Evolutionary conservation across 35 echinoderm and acorn worm genomes (phyloP).

Genomic region (Ophioderma brevispina): DNA sequence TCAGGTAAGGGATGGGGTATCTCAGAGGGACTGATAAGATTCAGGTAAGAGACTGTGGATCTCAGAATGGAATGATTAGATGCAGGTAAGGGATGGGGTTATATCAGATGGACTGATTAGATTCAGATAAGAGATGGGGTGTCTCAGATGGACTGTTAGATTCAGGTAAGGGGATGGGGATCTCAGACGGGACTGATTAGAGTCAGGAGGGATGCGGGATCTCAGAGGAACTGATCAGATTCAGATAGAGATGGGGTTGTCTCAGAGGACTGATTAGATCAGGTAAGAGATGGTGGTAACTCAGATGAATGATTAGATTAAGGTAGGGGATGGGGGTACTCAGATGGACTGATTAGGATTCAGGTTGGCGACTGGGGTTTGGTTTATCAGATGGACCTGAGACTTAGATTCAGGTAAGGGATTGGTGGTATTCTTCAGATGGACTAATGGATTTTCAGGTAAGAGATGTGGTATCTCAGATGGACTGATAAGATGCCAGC

Average conservation of each 20-base stretch:
- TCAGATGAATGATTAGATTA: no score
- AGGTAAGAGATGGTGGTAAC: no score
- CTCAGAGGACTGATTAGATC: constrained; percentile 43
- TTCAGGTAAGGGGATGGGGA: no score
- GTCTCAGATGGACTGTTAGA: no score
- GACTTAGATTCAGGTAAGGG: constrained; percentile 56
- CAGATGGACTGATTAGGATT: no score
- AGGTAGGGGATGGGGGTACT: no score
- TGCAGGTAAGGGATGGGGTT: constrained; percentile 57
- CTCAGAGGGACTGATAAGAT: constrained; percentile 61
- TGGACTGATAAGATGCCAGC: constrained; percentile 71
- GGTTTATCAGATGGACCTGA: constrained; percentile 51
- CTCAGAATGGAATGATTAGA: constrained; percentile 74
- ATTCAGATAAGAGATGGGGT: no score
- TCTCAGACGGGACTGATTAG: constrained; percentile 73
- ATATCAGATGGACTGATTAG: constrained; percentile 83
- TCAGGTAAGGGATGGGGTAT: constrained; percentile 24
- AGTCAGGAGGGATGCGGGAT: constrained; percentile 76
- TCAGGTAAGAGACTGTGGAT: constrained; percentile 68
- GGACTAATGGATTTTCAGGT: constrained; percentile 81
- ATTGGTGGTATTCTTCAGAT: constrained; percentile 84
- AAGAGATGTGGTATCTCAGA: constrained; percentile 48
- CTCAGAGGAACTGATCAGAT: constrained; percentile 74
- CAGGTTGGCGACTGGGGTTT: constrained; percentile 12
- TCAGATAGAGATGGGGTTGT: constrained; percentile 49